phyloP scores from a whole-genome alignment of 2,888 invertebrate species.

The Heliconius sara region DNA sequence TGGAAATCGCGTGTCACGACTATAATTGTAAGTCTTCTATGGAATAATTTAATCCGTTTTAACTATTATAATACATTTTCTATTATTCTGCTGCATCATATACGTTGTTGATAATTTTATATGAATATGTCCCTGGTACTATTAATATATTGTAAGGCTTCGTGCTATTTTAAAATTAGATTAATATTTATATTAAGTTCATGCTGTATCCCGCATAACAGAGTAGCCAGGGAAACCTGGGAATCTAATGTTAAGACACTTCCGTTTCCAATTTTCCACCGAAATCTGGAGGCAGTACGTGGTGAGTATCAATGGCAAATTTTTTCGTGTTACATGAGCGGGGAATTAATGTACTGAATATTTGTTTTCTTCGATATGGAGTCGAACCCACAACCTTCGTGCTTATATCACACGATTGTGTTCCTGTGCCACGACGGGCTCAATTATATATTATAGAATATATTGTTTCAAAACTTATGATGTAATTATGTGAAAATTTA shows the following conservation, averaged over 20 bases:
- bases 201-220: not conserved
- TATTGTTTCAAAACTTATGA: not conserved
- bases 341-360: no score
- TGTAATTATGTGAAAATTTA: not conserved
- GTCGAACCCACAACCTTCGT: no score
- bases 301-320: no score
- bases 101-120: constrained; percentile 8
- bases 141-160: constrained; percentile 15
- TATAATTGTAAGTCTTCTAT: constrained; percentile 31
- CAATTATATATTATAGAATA: not conserved
- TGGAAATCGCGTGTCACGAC: not conserved
- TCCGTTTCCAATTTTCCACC: not conserved
- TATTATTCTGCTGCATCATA: constrained; percentile 11
- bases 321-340: no score
- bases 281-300: no score
- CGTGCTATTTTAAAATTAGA: not conserved
- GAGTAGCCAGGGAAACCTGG: no score
- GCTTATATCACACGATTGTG: no score
- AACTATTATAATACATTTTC: constrained; percentile 12
- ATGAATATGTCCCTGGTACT: constrained; percentile 19
- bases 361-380: no score
- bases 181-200: not conserved
- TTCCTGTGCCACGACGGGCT: no score
- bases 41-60: constrained; percentile 22
- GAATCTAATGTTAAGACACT: not conserved